These are phyloP conservation scores for Lochmaea capreae DNA, from an alignment of 2,888 invertebrate genomes.

Conservation along the genomic window DNA sequence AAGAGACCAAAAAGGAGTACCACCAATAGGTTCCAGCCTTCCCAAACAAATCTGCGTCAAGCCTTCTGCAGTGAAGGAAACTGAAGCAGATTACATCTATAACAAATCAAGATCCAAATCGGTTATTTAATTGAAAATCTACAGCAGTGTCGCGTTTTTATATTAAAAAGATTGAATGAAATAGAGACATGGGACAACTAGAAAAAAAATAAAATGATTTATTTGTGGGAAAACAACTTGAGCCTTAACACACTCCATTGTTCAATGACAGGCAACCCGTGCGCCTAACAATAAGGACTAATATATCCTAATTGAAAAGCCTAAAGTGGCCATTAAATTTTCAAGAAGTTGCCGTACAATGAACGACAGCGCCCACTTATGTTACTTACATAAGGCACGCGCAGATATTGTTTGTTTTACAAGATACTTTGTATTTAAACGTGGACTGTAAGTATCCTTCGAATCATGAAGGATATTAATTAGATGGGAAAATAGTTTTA, in stretches of 20 bases:
- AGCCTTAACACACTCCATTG: conserved; percentile 3
- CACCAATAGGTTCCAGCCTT: no score
- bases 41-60: no score
- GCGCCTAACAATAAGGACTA: conserved; percentile 43
- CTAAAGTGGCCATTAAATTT: conserved; percentile 51
- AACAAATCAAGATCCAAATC: no score
- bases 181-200: not conserved
- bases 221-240: conserved; percentile 15
- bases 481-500: conserved; percentile 15
- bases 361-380: conserved; percentile 35
- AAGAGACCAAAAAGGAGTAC: no score
- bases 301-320: conserved; percentile 47
- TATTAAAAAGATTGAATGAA: no score
- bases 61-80: no score
- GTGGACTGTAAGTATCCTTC: not conserved
- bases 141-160: no score
- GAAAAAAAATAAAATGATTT: conserved; percentile 10
- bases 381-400: conserved; percentile 44
- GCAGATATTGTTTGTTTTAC: conserved; percentile 11
- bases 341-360: conserved; percentile 47
- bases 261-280: conserved; percentile 20
- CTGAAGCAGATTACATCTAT: no score
- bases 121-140: no score
- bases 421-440: conserved; percentile 14
- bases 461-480: conserved; percentile 4